Evolutionary conservation across 1,140 invertebrate species (phyloP).

Genomic region (Idris sp.): DNA sequence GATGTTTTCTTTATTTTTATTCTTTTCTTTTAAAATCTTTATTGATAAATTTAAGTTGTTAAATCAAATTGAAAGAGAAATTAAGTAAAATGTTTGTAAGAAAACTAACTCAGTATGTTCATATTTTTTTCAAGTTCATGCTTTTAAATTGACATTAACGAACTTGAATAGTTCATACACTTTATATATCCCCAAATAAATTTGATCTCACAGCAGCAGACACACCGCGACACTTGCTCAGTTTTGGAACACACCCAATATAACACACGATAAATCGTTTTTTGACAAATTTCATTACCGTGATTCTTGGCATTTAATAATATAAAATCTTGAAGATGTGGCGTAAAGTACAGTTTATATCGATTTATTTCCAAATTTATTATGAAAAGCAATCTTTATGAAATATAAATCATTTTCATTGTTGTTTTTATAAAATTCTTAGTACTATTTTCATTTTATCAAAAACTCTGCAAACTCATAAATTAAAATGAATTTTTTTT

Average conservation of each 20-base stretch:
- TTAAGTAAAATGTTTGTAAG: no score
- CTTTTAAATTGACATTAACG: slow-evolving; percentile 11
- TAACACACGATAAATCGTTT: slow-evolving; percentile 35
- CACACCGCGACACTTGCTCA: slow-evolving; percentile 2
- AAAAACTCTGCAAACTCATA: neutral
- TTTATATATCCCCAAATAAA: slow-evolving; percentile 16
- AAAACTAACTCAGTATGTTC: no score
- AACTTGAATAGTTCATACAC: slow-evolving; percentile 5
- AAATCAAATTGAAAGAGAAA: no score
- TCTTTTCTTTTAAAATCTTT: no score
- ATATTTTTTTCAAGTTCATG: no score
- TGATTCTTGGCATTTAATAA: slow-evolving; percentile 29
- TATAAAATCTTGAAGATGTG: slow-evolving; percentile 14
- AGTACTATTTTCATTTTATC: no score
- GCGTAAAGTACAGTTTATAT: slow-evolving; percentile 13
- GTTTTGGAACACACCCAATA: slow-evolving; percentile 34
- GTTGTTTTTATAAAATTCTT: neutral
- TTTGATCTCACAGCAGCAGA: slow-evolving; percentile 17
- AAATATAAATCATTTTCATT: neutral
- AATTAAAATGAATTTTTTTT: no score
- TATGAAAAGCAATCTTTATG: neutral
- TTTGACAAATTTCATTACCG: slow-evolving; percentile 39
- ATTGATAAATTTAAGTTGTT: no score
- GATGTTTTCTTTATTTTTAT: no score
- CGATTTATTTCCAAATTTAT: slow-evolving; percentile 12